Evolutionary conservation across 2,797 vertebrate species (phyloP).

Genomic region (Tragelaphus oryx): DNA sequence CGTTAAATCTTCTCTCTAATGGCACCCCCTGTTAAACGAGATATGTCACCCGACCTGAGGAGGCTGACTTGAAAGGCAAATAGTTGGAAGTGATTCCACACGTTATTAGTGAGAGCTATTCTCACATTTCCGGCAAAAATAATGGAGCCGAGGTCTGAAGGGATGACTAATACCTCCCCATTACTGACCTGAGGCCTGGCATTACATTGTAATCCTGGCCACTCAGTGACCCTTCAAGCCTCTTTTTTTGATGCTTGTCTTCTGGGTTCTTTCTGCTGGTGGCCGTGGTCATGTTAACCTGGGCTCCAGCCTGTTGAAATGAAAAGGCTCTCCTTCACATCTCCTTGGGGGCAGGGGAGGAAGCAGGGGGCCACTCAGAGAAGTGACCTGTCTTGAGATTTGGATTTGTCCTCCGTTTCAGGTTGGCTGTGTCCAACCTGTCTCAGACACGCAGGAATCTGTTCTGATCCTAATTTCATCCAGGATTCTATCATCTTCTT

Average conservation of each 20-base stretch:
- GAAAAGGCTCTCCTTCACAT: not conserved
- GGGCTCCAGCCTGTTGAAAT: not conserved
- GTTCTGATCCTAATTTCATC: not conserved
- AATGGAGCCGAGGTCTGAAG: slow-evolving; percentile 67
- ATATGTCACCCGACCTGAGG: slow-evolving; percentile 74
- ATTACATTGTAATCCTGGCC: slow-evolving; percentile 52
- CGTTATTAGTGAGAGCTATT: slow-evolving; percentile 68
- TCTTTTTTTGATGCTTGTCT: slow-evolving; percentile 53
- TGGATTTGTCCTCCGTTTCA: not conserved
- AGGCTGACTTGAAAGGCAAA: slow-evolving; percentile 77
- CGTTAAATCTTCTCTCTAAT: slow-evolving; percentile 74
- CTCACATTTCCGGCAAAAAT: slow-evolving; percentile 74
- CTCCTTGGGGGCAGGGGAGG: not conserved
- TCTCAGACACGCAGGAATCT: not conserved
- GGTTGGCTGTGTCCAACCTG: not conserved
- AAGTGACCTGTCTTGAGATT: not conserved
- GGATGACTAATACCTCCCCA: slow-evolving; percentile 70
- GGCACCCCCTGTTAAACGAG: slow-evolving; percentile 75
- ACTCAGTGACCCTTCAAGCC: slow-evolving; percentile 10
- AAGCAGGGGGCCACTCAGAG: not conserved
- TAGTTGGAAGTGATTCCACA: slow-evolving; percentile 72
- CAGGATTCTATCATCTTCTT: not conserved
- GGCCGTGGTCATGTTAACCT: not conserved
- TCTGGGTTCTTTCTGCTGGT: slow-evolving; percentile 37
- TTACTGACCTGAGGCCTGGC: slow-evolving; percentile 64